Percentiles rank a stretch among this genome's conserved stretches.
Evolutionary conservation across 1,140 invertebrate genomes (phyloP).

Genomic region (Drosophila ercepeae): DNA sequence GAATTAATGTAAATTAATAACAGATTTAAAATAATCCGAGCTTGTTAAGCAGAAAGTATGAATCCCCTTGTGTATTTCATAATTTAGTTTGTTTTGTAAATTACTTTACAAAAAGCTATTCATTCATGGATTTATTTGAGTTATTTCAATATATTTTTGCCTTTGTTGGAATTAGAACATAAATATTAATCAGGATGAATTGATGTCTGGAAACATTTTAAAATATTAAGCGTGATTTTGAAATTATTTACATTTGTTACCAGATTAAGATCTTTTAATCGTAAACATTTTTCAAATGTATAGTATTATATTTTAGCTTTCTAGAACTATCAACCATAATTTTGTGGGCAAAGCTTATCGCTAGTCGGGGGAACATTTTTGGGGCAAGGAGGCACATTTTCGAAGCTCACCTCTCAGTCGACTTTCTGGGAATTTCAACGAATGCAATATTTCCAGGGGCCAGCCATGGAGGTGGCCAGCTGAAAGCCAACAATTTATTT

Average conservation of each 20-base stretch:
- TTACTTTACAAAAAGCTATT: no score
- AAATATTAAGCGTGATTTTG: no score
- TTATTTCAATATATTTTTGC: no score
- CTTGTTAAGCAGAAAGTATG: background rate
- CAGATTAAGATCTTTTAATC: no score
- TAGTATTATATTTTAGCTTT: no score
- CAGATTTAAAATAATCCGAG: background rate
- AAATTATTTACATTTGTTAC: no score
- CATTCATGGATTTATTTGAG: no score
- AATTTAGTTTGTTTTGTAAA: no score
- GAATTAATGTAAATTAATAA: conserved; percentile 19
- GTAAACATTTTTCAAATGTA: no score
- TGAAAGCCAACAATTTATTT: conserved; percentile 14
- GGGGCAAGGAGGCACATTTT: conserved; percentile 1
- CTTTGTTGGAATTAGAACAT: no score
- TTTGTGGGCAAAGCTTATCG: conserved; percentile 10
- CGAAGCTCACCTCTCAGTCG: conserved; percentile 13
- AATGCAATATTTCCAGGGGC: conserved; percentile 20
- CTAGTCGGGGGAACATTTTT: background rate
- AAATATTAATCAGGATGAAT: no score
- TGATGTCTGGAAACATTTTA: no score
- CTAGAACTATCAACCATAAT: background rate
- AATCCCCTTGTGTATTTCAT: background rate
- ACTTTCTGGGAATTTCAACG: conserved; percentile 36
- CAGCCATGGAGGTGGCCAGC: conserved; percentile 16